A percentile compares a stretch with the other conserved stretches of the same genome.
phyloP scores from a whole-genome alignment of 2,797 vertebrate species.

The Micrastur ruficollis region DNA sequence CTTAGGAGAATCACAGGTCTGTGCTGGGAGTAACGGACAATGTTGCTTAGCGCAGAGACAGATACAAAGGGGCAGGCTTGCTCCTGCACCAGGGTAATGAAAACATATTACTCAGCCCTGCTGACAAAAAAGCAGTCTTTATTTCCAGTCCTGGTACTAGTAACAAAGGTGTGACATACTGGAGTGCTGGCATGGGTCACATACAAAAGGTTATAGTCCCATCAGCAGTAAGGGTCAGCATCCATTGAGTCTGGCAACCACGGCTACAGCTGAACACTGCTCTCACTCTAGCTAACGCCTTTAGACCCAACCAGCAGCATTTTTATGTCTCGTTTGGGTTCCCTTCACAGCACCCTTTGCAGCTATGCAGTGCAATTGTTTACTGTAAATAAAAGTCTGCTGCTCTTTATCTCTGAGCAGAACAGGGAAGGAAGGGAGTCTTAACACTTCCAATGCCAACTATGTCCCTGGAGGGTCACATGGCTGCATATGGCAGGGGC shows the following conservation, averaged over 20 bases:
- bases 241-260: background rate
- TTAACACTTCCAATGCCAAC: background rate
- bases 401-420: background rate
- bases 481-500: background rate
- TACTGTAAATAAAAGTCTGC: background rate
- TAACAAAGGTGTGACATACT: background rate
- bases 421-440: background rate
- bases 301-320: accelerated
- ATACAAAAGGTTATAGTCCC: background rate
- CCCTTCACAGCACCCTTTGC: background rate
- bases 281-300: background rate
- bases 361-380: background rate
- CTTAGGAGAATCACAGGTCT: background rate
- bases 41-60: accelerated
- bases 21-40: background rate
- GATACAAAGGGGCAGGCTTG: background rate
- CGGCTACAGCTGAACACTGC: background rate
- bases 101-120: background rate
- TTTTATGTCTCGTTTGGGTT: accelerated
- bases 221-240: background rate
- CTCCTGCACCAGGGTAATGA: background rate
- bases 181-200: background rate
- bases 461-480: background rate
- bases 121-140: background rate
- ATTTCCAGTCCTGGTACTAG: background rate